phyloP scores from a whole-genome alignment of 2,797 vertebrate genomes.

The Acipenser oxyrinchus region DNA sequence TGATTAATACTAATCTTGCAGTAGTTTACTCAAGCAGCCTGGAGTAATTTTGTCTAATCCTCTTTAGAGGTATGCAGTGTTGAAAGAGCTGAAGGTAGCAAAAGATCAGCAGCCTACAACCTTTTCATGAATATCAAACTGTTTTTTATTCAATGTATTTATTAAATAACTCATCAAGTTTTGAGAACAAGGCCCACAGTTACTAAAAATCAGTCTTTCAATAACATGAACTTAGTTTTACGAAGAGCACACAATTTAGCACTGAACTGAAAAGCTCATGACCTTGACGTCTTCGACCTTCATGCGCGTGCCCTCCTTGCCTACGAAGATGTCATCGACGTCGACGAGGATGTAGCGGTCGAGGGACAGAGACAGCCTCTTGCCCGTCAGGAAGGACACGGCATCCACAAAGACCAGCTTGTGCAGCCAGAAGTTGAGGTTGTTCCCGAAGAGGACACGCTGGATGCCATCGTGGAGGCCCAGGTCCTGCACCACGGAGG shows the following conservation, averaged over 20 bases:
- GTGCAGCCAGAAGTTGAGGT: conserved; percentile 95
- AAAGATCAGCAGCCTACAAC: too few relatives aligned
- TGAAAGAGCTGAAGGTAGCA: too few relatives aligned
- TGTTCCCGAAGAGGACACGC: conserved; percentile 94
- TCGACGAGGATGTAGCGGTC: conserved; percentile 94
- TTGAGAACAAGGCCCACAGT: not conserved
- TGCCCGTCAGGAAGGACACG: conserved; percentile 89
- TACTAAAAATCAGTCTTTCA: not conserved
- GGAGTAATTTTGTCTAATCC: too few relatives aligned
- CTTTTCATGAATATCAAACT: too few relatives aligned
- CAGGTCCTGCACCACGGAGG: conserved; percentile 94
- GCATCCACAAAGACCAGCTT: conserved; percentile 92
- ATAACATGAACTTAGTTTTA: not conserved
- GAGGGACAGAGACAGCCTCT: conserved; percentile 83
- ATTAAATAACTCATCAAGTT: not conserved
- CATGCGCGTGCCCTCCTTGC: conserved; percentile 97
- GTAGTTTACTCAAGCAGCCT: too few relatives aligned
- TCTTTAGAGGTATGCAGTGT: too few relatives aligned
- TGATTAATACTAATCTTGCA: too few relatives aligned
- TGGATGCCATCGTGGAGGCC: conserved; percentile 94
- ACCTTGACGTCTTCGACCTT: conserved; percentile 97
- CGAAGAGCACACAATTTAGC: not conserved
- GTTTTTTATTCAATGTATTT: too few relatives aligned
- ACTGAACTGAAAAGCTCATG: not conserved
- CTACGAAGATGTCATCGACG: conserved; percentile 96